A percentile compares a stretch with the other conserved stretches of the same genome.
Evolutionary conservation across 2,113 vertebrate species (phyloP).

Genomic region (Xiphophorus maculatus): DNA sequence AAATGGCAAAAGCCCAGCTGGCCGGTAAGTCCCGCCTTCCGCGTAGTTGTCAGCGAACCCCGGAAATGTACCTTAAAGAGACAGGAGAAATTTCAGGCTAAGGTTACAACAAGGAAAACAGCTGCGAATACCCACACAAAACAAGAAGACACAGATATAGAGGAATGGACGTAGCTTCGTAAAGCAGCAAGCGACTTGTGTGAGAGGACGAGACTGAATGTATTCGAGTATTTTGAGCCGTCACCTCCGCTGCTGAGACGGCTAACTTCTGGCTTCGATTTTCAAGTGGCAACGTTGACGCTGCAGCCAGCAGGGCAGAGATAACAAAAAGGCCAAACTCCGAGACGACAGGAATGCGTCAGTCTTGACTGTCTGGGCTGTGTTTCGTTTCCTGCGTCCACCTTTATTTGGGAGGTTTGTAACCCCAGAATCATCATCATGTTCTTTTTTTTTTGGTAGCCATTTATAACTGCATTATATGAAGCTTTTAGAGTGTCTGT

Average conservation of each 20-base stretch:
- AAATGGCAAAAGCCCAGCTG: slow-evolving; percentile 79
- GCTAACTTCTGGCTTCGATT: slow-evolving; percentile 29
- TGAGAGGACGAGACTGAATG: slow-evolving; percentile 42
- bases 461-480: slow-evolving; percentile 9
- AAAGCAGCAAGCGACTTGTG: slow-evolving; percentile 35
- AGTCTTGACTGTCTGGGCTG: slow-evolving; percentile 22
- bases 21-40: slow-evolving; percentile 60
- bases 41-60: slow-evolving; percentile 57
- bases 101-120: slow-evolving; percentile 73
- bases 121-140: slow-evolving; percentile 63
- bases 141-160: slow-evolving; percentile 21
- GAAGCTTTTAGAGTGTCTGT: slow-evolving; percentile 12
- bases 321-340: slow-evolving; percentile 65
- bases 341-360: slow-evolving; percentile 46
- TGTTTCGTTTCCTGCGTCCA: neutral
- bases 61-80: slow-evolving; percentile 82
- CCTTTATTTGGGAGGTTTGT: slow-evolving; percentile 47
- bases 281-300: slow-evolving; percentile 52
- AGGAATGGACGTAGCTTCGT: slow-evolving; percentile 57
- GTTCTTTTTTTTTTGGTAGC: neutral
- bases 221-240: neutral
- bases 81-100: slow-evolving; percentile 65
- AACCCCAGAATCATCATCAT: neutral
- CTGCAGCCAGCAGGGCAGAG: slow-evolving; percentile 43
- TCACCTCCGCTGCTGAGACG: neutral